A percentile compares a stretch with the other conserved stretches of the same genome.
phyloP scores from a whole-genome alignment of 2,888 invertebrate genomes.

The Cistogaster globosa region DNA sequence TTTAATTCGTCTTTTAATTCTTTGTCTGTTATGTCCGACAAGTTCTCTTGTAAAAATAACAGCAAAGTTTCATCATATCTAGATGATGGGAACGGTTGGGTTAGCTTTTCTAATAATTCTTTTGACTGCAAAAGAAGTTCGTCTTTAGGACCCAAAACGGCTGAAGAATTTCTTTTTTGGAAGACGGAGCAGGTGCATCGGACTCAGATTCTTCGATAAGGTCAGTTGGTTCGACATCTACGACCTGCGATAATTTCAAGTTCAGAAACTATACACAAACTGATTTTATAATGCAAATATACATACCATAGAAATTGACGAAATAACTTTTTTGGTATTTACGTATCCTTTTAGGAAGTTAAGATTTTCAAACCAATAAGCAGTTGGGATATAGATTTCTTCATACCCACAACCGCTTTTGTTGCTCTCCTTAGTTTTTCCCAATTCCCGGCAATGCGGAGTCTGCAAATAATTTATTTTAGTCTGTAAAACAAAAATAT shows the following conservation, averaged over 20 bases:
- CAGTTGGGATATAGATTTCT: no score
- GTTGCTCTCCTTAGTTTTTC: no score
- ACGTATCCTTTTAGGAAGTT: neutral
- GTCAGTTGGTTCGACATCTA: neutral
- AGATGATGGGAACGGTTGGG: neutral
- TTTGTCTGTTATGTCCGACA: no score
- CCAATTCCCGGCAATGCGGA: no score
- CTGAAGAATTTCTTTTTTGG: neutral
- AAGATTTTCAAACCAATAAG: conserved; percentile 10
- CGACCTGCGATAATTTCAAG: neutral
- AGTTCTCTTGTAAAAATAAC: no score
- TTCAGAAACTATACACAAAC: no score
- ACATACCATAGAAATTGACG: no score
- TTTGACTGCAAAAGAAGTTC: conserved; percentile 18
- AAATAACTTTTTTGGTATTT: neutral
- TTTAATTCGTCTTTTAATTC: conserved; percentile 15
- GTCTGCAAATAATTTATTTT: no score
- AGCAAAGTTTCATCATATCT: conserved; percentile 14
- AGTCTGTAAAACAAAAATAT: no score
- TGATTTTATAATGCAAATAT: no score
- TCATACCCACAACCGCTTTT: no score
- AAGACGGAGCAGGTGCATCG: neutral
- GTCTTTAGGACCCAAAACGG: neutral
- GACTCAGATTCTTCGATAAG: neutral
- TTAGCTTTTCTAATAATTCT: conserved; percentile 11